Evolutionary conservation across 2,113 vertebrate genomes (phyloP), one percentile per base, ranked within the genome.

Genomic region (Setophaga petechia): DNA sequence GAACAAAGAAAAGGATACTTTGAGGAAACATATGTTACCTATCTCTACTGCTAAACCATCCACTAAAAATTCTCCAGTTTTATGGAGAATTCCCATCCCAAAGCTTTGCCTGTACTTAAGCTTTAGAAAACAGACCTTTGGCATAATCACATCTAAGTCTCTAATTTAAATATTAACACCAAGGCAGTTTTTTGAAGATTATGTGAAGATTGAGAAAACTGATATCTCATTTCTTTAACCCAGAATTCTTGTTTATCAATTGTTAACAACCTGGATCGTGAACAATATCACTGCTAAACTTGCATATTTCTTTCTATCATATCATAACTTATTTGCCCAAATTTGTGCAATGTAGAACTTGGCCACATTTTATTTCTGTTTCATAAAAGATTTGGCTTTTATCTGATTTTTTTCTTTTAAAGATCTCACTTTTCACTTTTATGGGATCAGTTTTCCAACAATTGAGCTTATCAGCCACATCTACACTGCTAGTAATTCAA

Each of bases 371-470:
- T 74, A 82, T 79, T 94, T 84, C 73, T 85, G 37, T 55, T 91
- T 83, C 47, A 83, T 76, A 86, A 55, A 80, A 73, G 15, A 68
- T 67, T 47, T 78, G 71, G 39, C 33, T 94, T 96, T 93, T 72
- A 55, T 85, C n/a, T 67, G 67, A 84, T 66, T 91, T 84, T 91
- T 66, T 19, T 39, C 43, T 62, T 47, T 65, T 57, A 41, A 87
- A 90, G 69, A 84, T 87, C 85, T 93, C 67, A 88, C 82, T 93
- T 93, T 90, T 93, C 87, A 91, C 75, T 91, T 83, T 83, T 62
- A 91, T 77, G 72, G 72, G 75, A 95, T 95, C 94, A 86, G 63
- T 90, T 94, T 95, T 97, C 94, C 57, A 96, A 93, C 83, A 91
- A 67, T 28, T 90, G 87, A 90, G 76, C 85, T 94, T 96, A 94